A percentile compares a stretch with the other conserved stretches of the same genome.
These are phyloP conservation scores for Ectropis crepuscularia DNA, from an alignment of 2,888 invertebrate species.

Conservation along the genomic window DNA sequence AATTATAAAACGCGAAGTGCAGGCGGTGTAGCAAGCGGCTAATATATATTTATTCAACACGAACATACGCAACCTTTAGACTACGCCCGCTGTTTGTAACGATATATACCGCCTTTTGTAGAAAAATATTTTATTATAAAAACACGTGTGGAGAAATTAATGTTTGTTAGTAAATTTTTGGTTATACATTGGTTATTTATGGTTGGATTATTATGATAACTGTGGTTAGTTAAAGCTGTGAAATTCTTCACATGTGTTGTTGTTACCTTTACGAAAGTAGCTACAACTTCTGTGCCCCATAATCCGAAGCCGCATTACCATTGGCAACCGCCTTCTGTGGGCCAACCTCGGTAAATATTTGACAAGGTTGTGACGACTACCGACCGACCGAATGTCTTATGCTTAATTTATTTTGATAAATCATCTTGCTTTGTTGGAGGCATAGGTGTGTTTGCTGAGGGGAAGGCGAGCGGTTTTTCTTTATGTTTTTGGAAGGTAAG, in stretches of 20 bases:
- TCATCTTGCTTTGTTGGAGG: slow-evolving; percentile 68
- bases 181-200: too few relatives aligned
- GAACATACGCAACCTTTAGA: too few relatives aligned
- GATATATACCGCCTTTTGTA: too few relatives aligned
- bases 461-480: slow-evolving; percentile 30
- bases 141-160: too few relatives aligned
- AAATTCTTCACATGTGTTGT: background rate
- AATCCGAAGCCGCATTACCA: slow-evolving; percentile 53
- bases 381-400: slow-evolving; percentile 75
- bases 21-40: too few relatives aligned
- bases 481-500: slow-evolving; percentile 6
- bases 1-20: too few relatives aligned
- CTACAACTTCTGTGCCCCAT: slow-evolving; percentile 44
- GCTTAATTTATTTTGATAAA: slow-evolving; percentile 84
- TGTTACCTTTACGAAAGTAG: background rate
- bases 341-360: slow-evolving; percentile 73
- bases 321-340: slow-evolving; percentile 49
- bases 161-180: too few relatives aligned
- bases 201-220: too few relatives aligned
- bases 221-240: too few relatives aligned
- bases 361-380: slow-evolving; percentile 68
- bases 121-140: too few relatives aligned
- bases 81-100: too few relatives aligned
- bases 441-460: slow-evolving; percentile 60
- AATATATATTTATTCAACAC: too few relatives aligned